Evolutionary conservation across 2,888 invertebrate species (phyloP).

Genomic region (Microplitis deprimator): DNA sequence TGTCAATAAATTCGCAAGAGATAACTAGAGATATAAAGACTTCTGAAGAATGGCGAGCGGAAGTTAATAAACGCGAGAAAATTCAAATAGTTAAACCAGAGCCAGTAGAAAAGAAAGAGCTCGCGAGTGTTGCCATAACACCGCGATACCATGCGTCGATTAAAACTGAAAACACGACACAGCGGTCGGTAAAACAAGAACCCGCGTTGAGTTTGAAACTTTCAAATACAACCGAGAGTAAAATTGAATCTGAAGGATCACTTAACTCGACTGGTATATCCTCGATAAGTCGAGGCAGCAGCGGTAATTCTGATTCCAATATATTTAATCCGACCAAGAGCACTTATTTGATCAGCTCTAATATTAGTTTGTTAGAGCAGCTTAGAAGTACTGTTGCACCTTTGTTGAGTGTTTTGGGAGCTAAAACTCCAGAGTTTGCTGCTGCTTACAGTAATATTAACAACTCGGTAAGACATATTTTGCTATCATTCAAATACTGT

Average conservation of each 20-base stretch:
- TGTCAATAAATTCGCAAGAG: conserved; percentile 17
- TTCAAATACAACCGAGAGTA: conserved; percentile 46
- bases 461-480: conserved; percentile 57
- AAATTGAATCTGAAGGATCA: conserved; percentile 42
- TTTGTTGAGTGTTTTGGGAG: conserved; percentile 62
- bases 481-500: background rate
- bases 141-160: conserved; percentile 57
- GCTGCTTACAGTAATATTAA: conserved; percentile 61
- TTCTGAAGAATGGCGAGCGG: background rate
- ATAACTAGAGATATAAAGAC: background rate
- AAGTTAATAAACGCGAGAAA: conserved; percentile 42
- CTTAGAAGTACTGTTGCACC: conserved; percentile 68
- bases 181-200: conserved; percentile 60
- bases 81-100: conserved; percentile 33
- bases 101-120: conserved; percentile 17
- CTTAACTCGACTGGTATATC: conserved; percentile 51
- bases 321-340: conserved; percentile 66
- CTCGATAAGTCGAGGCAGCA: conserved; percentile 58
- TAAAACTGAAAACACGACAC: conserved; percentile 44
- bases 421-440: conserved; percentile 62
- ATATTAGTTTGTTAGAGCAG: conserved; percentile 62
- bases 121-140: conserved; percentile 59
- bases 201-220: conserved; percentile 57
- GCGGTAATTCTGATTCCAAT: conserved; percentile 56
- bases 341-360: conserved; percentile 58